Conservation (phyloP, 2,113 vertebrate species). For the Tachycineta bicolor region DNA sequence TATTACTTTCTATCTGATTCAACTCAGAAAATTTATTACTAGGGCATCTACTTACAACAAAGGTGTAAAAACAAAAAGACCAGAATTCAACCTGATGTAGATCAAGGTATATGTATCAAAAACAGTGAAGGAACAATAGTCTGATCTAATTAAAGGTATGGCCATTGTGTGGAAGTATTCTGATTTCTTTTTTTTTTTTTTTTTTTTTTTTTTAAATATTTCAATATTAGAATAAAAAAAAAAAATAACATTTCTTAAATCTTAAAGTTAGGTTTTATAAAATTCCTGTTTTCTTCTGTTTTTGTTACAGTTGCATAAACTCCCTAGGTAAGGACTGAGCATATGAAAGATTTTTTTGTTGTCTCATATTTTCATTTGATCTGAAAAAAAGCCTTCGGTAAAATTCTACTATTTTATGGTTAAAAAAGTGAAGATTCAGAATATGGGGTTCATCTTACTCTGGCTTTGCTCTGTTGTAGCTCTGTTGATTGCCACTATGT, state of each 20-base stretch:
- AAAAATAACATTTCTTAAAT: background rate
- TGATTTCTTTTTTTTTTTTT: background rate
- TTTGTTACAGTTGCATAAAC: background rate
- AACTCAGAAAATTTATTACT: background rate
- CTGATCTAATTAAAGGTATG: background rate
- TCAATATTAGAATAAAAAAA: background rate
- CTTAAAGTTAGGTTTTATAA: background rate
- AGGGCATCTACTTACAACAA: background rate
- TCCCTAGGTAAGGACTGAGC: background rate
- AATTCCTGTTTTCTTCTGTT: background rate
- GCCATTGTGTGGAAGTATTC: background rate
- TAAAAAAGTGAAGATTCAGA: background rate
- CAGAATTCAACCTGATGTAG: background rate
- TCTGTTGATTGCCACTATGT: background rate
- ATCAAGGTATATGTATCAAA: background rate
- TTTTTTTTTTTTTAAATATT: background rate
- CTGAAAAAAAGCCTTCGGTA: conserved; percentile 1
- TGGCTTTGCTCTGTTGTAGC: background rate
- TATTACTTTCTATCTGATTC: background rate
- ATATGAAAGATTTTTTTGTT: background rate
- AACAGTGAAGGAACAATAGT: background rate
- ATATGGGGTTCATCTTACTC: background rate
- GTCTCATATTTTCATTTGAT: conserved; percentile 3
- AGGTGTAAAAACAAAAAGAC: background rate
- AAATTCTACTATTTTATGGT: background rate